Evolutionary conservation across 2,113 vertebrate genomes (phyloP).

Genomic region (Anseranas semipalmata): DNA sequence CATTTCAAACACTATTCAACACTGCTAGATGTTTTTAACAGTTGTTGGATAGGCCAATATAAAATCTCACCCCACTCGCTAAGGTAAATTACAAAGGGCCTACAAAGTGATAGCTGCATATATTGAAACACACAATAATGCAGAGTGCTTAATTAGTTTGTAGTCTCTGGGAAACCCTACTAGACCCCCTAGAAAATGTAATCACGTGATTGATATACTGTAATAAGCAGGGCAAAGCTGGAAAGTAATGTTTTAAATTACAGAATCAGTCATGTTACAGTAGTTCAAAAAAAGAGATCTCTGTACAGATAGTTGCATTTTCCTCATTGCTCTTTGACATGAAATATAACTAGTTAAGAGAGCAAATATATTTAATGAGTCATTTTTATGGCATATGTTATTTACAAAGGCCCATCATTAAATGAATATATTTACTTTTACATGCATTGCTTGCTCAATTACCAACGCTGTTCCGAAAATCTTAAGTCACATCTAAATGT

Average conservation of each 20-base stretch:
- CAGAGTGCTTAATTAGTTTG: neutral
- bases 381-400: neutral
- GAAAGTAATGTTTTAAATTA: neutral
- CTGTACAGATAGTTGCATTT: neutral
- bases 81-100: neutral
- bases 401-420: slow-evolving; percentile 7
- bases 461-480: neutral
- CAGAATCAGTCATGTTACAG: neutral
- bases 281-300: neutral
- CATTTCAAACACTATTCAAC: neutral
- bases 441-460: neutral
- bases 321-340: neutral
- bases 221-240: neutral
- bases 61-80: neutral
- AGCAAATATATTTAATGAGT: slow-evolving; percentile 12
- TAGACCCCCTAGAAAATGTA: neutral
- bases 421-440: neutral
- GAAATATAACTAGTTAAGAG: neutral
- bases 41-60: neutral
- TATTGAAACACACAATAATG: neutral
- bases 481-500: neutral
- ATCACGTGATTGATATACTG: neutral
- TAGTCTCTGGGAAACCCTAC: neutral
- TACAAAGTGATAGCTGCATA: neutral
- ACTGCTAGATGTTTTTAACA: neutral